Evolutionary conservation across 1,140 invertebrate genomes (phyloP).

Genomic region (Radopholus similis): DNA sequence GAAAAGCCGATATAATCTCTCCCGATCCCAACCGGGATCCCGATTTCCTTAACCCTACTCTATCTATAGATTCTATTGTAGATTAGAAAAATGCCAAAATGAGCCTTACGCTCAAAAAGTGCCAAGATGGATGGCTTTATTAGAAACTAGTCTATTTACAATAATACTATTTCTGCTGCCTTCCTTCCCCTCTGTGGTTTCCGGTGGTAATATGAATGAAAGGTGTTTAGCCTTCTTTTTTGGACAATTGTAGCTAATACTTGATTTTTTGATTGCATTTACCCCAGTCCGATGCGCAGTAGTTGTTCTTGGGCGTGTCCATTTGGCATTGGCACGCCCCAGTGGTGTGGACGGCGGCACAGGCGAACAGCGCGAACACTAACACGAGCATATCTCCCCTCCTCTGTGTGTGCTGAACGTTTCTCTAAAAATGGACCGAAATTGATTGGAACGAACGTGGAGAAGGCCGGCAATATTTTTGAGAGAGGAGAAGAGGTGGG

Average conservation of each 20-base stretch:
- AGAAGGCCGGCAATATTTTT: background rate
- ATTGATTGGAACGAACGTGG: background rate
- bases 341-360: background rate
- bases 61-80: too few relatives aligned
- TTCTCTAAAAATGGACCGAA: background rate
- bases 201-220: too few relatives aligned
- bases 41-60: too few relatives aligned
- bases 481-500: background rate
- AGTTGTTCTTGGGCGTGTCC: slow-evolving; percentile 9
- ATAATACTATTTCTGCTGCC: too few relatives aligned
- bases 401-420: background rate
- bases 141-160: too few relatives aligned
- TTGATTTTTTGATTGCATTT: background rate
- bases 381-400: background rate
- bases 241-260: background rate
- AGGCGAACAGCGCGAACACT: background rate
- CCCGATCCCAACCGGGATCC: too few relatives aligned
- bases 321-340: background rate
- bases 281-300: slow-evolving; percentile 13
- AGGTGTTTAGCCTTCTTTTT: too few relatives aligned
- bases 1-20: too few relatives aligned
- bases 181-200: too few relatives aligned
- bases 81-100: too few relatives aligned
- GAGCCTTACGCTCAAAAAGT: too few relatives aligned
- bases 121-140: too few relatives aligned